Conservation (phyloP, 1,140 invertebrate species). For the Pogonomyrmex barbatus region DNA sequence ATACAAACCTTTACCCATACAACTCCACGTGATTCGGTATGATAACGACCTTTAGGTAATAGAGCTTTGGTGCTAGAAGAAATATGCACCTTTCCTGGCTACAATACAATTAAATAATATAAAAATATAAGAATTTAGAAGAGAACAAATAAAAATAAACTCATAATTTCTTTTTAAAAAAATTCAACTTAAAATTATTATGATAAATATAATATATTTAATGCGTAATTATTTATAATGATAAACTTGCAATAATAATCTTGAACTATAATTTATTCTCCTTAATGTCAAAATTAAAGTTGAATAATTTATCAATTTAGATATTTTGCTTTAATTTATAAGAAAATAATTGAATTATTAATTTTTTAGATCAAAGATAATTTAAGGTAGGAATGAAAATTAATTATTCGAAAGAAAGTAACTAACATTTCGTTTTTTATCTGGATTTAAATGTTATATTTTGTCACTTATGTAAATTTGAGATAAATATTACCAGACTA, state of each 20-base stretch:
- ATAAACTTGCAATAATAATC: not conserved
- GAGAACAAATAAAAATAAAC: not conserved
- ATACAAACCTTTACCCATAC: slow-evolving; percentile 91
- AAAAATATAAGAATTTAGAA: not conserved
- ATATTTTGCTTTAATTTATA: not conserved
- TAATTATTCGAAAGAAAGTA: too few relatives aligned
- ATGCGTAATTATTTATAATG: not conserved
- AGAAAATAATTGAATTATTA: slow-evolving; percentile 5
- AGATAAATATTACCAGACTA: slow-evolving; percentile 86
- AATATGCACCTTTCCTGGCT: slow-evolving; percentile 92
- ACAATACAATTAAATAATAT: slow-evolving; percentile 26
- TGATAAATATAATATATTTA: not conserved
- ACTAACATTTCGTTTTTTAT: too few relatives aligned
- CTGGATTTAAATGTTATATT: not conserved
- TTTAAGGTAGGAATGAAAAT: not conserved
- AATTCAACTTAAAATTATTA: not conserved
- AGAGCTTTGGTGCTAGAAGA: slow-evolving; percentile 89
- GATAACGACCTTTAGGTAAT: slow-evolving; percentile 88
- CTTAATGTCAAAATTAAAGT: not conserved
- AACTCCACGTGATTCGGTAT: slow-evolving; percentile 88
- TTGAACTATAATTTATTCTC: not conserved
- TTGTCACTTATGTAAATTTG: not conserved
- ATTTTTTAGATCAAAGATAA: not conserved
- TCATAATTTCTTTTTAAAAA: not conserved
- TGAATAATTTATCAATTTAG: not conserved